Percentiles rank a stretch among this genome's conserved stretches.
phyloP scores from a whole-genome alignment of 1,140 invertebrate genomes.

The Aphelinus atriplicis region DNA sequence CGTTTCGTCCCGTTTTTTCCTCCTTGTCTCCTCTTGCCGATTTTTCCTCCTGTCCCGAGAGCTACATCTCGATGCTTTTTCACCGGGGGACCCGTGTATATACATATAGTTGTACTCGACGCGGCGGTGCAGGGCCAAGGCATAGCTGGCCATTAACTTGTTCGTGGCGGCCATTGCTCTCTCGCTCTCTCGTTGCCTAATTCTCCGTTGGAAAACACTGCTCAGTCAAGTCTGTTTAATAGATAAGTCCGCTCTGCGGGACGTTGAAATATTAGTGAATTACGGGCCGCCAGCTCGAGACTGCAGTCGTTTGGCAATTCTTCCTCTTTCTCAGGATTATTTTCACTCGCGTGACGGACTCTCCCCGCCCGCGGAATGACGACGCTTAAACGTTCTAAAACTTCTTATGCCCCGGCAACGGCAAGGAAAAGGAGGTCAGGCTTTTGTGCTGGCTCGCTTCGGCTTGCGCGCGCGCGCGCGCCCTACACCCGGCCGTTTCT shows the following conservation, averaged over 20 bases:
- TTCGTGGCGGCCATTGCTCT: slow-evolving; percentile 31
- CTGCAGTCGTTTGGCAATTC: slow-evolving; percentile 13
- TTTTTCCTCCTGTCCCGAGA: not conserved
- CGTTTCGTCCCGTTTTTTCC: not conserved
- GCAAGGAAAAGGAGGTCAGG: too few relatives aligned
- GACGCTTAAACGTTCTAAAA: too few relatives aligned
- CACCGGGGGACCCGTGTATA: slow-evolving; percentile 6
- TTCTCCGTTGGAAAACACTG: slow-evolving; percentile 31
- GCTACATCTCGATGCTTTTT: slow-evolving; percentile 20
- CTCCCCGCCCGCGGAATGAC: too few relatives aligned
- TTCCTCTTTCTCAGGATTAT: not conserved
- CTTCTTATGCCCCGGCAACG: too few relatives aligned
- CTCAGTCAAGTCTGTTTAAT: slow-evolving; percentile 26
- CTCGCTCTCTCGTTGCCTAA: slow-evolving; percentile 1
- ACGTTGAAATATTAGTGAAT: slow-evolving; percentile 30
- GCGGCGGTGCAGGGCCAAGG: slow-evolving; percentile 3
- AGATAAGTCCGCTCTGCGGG: slow-evolving; percentile 3
- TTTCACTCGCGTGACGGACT: not conserved
- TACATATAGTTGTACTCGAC: not conserved
- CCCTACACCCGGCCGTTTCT: too few relatives aligned
- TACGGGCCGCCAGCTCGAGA: not conserved
- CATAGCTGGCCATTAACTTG: slow-evolving; percentile 34
- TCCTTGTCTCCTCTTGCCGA: not conserved
- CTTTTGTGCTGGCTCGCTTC: too few relatives aligned
- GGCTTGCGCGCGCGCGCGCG: too few relatives aligned